Conservation (phyloP, 2,113 vertebrate species). For the Danio rerio region DNA sequence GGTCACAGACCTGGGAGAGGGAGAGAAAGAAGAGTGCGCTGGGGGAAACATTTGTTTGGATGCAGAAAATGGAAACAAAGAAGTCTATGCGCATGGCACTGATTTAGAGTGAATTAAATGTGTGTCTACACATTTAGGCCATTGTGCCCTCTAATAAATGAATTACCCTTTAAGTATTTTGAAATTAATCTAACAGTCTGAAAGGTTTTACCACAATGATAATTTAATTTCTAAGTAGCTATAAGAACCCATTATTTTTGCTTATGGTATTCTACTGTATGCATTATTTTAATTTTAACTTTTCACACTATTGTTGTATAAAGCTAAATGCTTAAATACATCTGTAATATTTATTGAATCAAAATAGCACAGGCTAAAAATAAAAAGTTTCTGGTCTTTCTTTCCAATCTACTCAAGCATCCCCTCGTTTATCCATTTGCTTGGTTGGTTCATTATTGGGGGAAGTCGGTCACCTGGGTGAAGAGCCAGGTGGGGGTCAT, state of each 20-base stretch:
- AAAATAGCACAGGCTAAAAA: conserved; percentile 12
- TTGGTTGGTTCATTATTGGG: conserved; percentile 33
- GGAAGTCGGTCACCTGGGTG: conserved; percentile 58
- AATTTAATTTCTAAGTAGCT: too few species aligned
- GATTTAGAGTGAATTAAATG: background rate
- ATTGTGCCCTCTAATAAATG: background rate
- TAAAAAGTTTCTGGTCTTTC: conserved; percentile 2
- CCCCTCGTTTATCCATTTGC: conserved; percentile 4
- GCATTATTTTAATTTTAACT: background rate
- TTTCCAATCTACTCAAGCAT: background rate
- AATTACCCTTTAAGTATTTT: background rate
- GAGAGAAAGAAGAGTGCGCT: conserved; percentile 35
- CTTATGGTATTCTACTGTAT: too few species aligned
- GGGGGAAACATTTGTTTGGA: background rate
- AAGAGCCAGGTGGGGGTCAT: conserved; percentile 46
- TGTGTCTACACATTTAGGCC: background rate
- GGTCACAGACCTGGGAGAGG: conserved; percentile 32
- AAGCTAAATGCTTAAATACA: background rate
- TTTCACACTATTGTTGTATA: too few species aligned
- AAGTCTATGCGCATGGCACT: background rate
- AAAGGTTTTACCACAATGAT: too few species aligned
- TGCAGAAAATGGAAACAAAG: conserved; percentile 8
- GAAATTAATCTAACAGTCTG: background rate
- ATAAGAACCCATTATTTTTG: too few species aligned
- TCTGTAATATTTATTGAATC: background rate